Evolutionary conservation across 2,797 vertebrate genomes (phyloP), one percentile per base, ranked within the genome.

Genomic region (Hydrolagus colliei): DNA sequence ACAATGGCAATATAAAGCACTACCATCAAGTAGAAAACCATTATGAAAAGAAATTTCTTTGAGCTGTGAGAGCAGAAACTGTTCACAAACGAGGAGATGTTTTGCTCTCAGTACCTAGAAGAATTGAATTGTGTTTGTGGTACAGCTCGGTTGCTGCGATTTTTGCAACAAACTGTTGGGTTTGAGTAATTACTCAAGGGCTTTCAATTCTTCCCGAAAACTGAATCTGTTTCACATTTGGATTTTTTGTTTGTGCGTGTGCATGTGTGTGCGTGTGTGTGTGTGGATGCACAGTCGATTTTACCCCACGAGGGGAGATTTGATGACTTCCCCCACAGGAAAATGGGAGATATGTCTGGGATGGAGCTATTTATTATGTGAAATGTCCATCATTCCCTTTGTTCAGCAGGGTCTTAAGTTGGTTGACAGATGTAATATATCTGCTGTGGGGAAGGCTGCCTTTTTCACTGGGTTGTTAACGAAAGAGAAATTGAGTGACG

Each of bases 221-320:
- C 62, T 67, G 78, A 82, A 82, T 65, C 62, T 32, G 14, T 82
- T 67, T 82, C 62, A 82, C 32, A 22, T 65, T 82, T 27, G 27
- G 67, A 35, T 82, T 52, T 52, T 52, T 52, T 52, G 2, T 52
- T 52, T 3, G 22, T 82, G 27, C 27, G 27, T 27, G 27, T 27
- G 27, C 27, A 27, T 73, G 9, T 73, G 20, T 67, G 35, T 82
- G 78, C 6, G 4, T 9, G 20, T 67, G 35, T 82, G 78, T 4
- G 4, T 9, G 61, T 59, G 61, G 52, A 77, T 73, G 73, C 72
- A 35, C 14, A 9, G 41, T 76, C 20, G 59, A 76, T 80, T 27
- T 27, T 27, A 27, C 27, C 32, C 27, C 62, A 67, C 63, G 27
- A 14, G 67, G 62, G 12, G 18, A 82, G 22, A 22, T 18, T 67